Conservation (phyloP, 2,113 vertebrate genomes). For the Pedetes capensis region DNA sequence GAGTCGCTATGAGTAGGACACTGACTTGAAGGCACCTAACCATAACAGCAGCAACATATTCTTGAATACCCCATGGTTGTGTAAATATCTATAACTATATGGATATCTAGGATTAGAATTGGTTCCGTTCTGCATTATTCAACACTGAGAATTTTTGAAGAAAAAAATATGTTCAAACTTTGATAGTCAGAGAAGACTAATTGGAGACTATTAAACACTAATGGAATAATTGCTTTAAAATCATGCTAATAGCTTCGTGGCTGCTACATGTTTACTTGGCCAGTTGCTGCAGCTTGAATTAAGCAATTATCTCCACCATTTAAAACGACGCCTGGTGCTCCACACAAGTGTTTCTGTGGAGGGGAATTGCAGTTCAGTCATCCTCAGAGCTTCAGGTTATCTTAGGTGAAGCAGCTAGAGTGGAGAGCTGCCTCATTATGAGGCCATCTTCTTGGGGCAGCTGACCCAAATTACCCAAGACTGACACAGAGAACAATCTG, state of each 20-base stretch:
- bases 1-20: no score
- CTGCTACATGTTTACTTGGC: conserved; percentile 77
- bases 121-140: conserved; percentile 25
- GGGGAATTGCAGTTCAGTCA: background rate
- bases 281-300: conserved; percentile 77
- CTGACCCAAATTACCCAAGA: background rate
- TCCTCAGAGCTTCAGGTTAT: conserved; percentile 45
- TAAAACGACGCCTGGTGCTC: conserved; percentile 55
- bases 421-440: conserved; percentile 34
- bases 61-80: background rate
- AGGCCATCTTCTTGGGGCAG: background rate
- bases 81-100: background rate
- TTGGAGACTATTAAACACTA: conserved; percentile 82
- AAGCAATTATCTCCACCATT: conserved; percentile 75
- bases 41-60: no score
- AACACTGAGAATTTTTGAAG: conserved; percentile 47
- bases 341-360: conserved; percentile 44
- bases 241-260: conserved; percentile 80
- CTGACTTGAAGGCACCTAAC: no score
- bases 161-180: conserved; percentile 64
- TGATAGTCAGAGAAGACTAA: conserved; percentile 76
- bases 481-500: background rate
- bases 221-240: conserved; percentile 83
- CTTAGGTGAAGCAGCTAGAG: conserved; percentile 6
- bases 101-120: conserved; percentile 1